Evolutionary conservation across 1,140 invertebrate genomes (phyloP).

Genomic region (Drosophila obscura): DNA sequence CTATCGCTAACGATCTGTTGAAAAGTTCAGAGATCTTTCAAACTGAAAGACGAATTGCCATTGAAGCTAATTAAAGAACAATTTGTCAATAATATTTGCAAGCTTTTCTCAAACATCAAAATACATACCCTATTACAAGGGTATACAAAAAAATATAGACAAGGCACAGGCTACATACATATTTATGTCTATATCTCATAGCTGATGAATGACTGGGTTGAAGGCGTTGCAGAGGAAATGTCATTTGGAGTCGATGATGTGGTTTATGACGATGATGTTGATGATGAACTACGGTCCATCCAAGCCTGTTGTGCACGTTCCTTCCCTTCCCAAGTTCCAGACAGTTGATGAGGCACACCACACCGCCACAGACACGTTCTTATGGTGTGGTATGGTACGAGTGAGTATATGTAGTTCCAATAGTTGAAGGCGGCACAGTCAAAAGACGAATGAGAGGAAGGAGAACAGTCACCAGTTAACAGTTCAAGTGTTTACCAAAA

Average conservation of each 20-base stretch:
- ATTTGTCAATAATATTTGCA: background rate
- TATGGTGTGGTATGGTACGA: too few species aligned
- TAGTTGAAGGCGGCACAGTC: slow-evolving; percentile 25
- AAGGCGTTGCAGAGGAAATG: slow-evolving; percentile 30
- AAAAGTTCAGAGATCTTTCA: too few species aligned
- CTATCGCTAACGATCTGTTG: too few species aligned
- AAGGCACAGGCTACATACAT: slow-evolving; percentile 25
- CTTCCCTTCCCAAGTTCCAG: slow-evolving; percentile 14
- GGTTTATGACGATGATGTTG: slow-evolving; percentile 47
- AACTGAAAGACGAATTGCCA: too few species aligned
- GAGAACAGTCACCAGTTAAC: slow-evolving; percentile 37
- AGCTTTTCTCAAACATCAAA: background rate
- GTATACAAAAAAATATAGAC: slow-evolving; percentile 32
- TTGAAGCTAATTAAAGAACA: too few species aligned
- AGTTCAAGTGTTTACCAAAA: slow-evolving; percentile 54
- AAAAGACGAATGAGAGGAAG: slow-evolving; percentile 28
- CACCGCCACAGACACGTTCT: slow-evolving; percentile 1
- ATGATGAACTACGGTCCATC: slow-evolving; percentile 50
- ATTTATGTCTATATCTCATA: slow-evolving; percentile 35
- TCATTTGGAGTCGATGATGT: slow-evolving; percentile 52
- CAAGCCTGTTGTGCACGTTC: slow-evolving; percentile 70
- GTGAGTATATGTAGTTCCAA: background rate
- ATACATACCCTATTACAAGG: background rate
- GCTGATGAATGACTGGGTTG: slow-evolving; percentile 39
- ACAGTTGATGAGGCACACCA: slow-evolving; percentile 12